phyloP scores from a whole-genome alignment of 2,113 vertebrate genomes.

The Aspiorhynchus laticeps region DNA sequence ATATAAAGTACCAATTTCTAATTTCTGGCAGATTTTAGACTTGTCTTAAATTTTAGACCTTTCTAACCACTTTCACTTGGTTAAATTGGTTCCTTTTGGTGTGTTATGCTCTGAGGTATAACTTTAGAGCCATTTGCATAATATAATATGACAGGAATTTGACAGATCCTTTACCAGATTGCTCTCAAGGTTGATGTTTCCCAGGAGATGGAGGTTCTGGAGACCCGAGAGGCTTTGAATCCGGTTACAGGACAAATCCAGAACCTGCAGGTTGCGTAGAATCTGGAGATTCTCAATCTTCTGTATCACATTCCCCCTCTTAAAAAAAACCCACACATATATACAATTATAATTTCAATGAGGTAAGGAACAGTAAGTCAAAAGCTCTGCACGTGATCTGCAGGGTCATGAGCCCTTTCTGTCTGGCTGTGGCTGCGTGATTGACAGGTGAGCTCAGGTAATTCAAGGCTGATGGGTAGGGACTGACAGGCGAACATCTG shows the following conservation, averaged over 20 bases:
- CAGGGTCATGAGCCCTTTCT: background rate
- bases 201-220: slow-evolving; percentile 77
- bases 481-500: slow-evolving; percentile 74
- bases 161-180: slow-evolving; percentile 82
- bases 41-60: background rate
- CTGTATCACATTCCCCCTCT: slow-evolving; percentile 86
- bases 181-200: slow-evolving; percentile 81
- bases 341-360: slow-evolving; percentile 23
- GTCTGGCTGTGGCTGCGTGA: background rate
- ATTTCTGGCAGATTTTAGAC: background rate
- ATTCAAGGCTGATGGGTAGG: slow-evolving; percentile 63
- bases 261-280: slow-evolving; percentile 73
- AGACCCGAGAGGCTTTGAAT: slow-evolving; percentile 84
- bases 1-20: background rate
- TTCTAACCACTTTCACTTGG: background rate
- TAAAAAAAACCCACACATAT: slow-evolving; percentile 46
- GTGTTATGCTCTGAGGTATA: background rate
- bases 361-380: background rate
- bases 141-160: slow-evolving; percentile 31
- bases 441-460: slow-evolving; percentile 57
- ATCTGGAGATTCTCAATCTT: slow-evolving; percentile 79
- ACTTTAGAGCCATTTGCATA: background rate
- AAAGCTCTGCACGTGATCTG: background rate
- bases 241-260: slow-evolving; percentile 87
- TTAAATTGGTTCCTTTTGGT: background rate